Percentiles rank a stretch among this genome's conserved stretches.
Evolutionary conservation across 2,797 vertebrate species (phyloP).

Genomic region (Sebastes elongatus): DNA sequence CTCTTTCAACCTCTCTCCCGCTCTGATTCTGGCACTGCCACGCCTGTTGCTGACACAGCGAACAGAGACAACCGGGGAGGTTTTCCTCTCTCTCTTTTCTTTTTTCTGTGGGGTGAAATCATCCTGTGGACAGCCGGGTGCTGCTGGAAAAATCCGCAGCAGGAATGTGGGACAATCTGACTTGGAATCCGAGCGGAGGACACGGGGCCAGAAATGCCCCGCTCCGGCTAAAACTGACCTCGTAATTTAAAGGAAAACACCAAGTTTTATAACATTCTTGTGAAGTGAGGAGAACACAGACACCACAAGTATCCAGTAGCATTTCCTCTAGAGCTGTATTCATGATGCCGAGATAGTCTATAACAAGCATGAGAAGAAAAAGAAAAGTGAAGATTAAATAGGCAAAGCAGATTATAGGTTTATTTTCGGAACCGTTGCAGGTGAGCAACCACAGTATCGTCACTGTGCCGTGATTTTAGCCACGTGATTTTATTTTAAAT

Average conservation of each 20-base stretch:
- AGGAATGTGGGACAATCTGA: constrained; percentile 73
- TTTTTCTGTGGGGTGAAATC: constrained; percentile 66
- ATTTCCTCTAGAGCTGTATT: neutral
- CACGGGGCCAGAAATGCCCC: constrained; percentile 50
- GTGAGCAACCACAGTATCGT: neutral
- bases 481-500: rapidly evolving
- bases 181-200: constrained; percentile 44
- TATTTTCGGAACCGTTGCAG: neutral
- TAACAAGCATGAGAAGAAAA: neutral
- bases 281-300: constrained; percentile 39
- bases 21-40: constrained; percentile 66
- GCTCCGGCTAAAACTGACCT: constrained; percentile 43
- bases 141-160: constrained; percentile 69
- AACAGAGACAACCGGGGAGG: constrained; percentile 62
- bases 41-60: constrained; percentile 81
- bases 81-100: constrained; percentile 47
- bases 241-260: constrained; percentile 63
- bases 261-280: constrained; percentile 40
- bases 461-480: neutral
- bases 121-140: constrained; percentile 50
- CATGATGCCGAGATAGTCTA: neutral
- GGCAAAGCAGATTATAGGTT: neutral
- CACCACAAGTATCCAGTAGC: constrained; percentile 35
- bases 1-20: constrained; percentile 43
- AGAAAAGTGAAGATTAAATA: neutral